These are phyloP conservation scores for Hemibagrus wyckioides DNA, from an alignment of 2,113 vertebrate genomes.

Conservation along the genomic window DNA sequence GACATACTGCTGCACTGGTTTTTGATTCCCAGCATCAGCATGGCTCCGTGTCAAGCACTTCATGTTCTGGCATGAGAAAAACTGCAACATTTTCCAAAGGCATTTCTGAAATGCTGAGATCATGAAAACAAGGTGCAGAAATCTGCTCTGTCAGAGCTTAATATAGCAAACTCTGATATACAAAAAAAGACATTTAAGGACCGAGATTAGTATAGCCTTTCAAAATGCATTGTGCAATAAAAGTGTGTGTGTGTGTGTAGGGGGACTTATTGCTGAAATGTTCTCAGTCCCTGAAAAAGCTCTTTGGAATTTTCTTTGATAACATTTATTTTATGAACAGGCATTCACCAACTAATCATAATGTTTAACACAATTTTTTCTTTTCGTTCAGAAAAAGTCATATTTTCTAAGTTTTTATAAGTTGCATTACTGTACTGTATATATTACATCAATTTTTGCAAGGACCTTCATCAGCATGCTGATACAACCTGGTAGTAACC, in stretches of 20 bases:
- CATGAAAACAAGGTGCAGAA: slow-evolving; percentile 13
- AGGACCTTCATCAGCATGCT: neutral
- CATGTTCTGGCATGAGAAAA: slow-evolving; percentile 35
- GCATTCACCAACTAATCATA: neutral
- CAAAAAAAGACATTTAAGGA: neutral
- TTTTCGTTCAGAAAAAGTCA: neutral
- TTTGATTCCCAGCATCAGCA: slow-evolving; percentile 15
- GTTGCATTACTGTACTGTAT: no score
- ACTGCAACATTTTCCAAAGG: neutral
- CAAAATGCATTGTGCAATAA: neutral
- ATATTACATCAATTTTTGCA: no score
- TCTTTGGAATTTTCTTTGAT: neutral
- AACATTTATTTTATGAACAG: neutral
- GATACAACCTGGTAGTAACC: neutral
- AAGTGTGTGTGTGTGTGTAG: no score
- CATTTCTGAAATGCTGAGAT: slow-evolving; percentile 40
- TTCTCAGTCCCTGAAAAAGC: no score
- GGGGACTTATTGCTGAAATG: neutral
- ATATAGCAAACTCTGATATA: slow-evolving; percentile 2
- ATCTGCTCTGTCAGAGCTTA: neutral
- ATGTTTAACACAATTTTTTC: neutral
- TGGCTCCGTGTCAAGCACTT: slow-evolving; percentile 11
- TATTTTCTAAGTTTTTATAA: no score
- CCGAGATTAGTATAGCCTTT: neutral
- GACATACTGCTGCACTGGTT: neutral